A percentile compares a stretch with the other conserved stretches of the same genome.
phyloP scores from a whole-genome alignment of 1,140 invertebrate species.

The Brachionus asplanchnoidis region DNA sequence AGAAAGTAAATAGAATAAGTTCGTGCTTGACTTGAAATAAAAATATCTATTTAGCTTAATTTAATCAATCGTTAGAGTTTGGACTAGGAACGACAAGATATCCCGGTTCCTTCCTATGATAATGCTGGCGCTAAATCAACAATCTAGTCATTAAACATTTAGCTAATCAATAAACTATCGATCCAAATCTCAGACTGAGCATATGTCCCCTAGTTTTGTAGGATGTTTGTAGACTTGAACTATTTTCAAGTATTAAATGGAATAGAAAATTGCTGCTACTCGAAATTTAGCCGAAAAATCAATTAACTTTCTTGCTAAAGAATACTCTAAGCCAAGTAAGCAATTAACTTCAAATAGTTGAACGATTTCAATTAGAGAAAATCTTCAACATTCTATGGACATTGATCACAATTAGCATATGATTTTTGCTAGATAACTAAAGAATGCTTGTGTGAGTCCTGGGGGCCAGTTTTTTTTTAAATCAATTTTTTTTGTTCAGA shows the following conservation, averaged over 20 bases:
- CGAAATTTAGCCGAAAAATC: conserved; percentile 2
- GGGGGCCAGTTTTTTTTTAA: background rate
- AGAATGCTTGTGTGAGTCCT: background rate
- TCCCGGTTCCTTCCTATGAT: background rate
- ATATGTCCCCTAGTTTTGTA: background rate
- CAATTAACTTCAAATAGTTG: conserved; percentile 9
- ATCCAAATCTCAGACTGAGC: background rate
- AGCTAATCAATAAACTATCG: conserved; percentile 30
- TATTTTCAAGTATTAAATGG: background rate
- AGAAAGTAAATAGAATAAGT: conserved; percentile 25
- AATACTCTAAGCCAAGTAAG: conserved; percentile 32
- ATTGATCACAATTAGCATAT: conserved; percentile 1
- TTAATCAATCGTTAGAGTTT: conserved; percentile 27
- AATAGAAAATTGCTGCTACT: conserved; percentile 6
- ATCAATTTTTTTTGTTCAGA: background rate
- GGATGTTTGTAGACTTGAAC: background rate
- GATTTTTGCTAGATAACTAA: background rate
- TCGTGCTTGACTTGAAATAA: conserved; percentile 24
- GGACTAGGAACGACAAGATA: conserved; percentile 15
- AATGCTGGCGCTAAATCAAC: background rate
- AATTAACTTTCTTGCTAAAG: conserved; percentile 5
- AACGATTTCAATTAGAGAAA: conserved; percentile 8
- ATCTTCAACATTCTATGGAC: background rate
- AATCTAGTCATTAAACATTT: conserved; percentile 31
- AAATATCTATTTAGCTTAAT: conserved; percentile 16